Conservation (phyloP, 2,888 invertebrate genomes). For the Pinctada fucata region DNA sequence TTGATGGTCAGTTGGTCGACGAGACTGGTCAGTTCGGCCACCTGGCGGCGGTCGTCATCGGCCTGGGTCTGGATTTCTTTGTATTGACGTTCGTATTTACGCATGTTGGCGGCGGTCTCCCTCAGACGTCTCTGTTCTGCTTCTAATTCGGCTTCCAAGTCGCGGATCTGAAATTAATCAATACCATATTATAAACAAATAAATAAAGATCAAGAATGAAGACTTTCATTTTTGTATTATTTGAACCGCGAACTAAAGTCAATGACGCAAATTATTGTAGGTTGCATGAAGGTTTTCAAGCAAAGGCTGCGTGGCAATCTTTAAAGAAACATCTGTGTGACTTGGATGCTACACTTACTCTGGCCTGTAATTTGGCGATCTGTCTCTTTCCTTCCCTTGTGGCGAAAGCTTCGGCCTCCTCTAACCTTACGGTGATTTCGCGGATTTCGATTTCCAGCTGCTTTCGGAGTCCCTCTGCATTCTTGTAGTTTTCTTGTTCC, state of each 20-base stretch:
- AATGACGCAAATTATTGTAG: too few relatives aligned
- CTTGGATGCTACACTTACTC: conserved; percentile 59
- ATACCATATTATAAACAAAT: neutral
- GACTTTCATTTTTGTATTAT: neutral
- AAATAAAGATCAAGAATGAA: neutral
- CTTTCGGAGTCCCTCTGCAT: conserved; percentile 76
- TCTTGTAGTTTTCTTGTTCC: conserved; percentile 77
- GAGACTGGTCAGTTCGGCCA: conserved; percentile 70
- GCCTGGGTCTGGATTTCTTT: conserved; percentile 70
- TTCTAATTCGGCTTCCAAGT: conserved; percentile 76
- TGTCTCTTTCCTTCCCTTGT: conserved; percentile 76
- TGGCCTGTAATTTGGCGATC: conserved; percentile 76
- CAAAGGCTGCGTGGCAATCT: too few relatives aligned
- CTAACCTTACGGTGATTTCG: conserved; percentile 76
- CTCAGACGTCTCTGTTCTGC: conserved; percentile 73
- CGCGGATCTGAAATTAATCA: conserved; percentile 69
- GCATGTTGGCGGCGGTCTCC: conserved; percentile 69
- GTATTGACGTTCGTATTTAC: conserved; percentile 73
- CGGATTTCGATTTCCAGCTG: conserved; percentile 77
- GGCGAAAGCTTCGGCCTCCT: conserved; percentile 77
- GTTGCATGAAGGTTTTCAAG: too few relatives aligned
- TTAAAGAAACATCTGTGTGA: too few relatives aligned
- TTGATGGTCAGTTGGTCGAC: conserved; percentile 72
- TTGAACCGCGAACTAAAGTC: neutral
- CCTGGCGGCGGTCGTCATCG: conserved; percentile 73